Percentiles rank a stretch among this genome's conserved stretches.
Evolutionary conservation across 2,113 vertebrate species (phyloP).

Genomic region (Neotoma lepida): DNA sequence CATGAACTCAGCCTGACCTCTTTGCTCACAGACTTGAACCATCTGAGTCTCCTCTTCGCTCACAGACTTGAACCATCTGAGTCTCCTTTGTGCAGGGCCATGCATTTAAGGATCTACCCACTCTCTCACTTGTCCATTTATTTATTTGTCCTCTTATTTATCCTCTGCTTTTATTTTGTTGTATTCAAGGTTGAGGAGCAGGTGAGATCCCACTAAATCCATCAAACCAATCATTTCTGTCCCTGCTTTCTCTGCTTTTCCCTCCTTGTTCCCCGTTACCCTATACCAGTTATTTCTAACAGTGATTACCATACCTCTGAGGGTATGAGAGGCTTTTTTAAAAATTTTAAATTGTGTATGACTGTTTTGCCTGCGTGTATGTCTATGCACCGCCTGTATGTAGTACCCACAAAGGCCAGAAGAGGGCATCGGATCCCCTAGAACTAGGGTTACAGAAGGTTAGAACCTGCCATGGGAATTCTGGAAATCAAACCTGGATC

Average conservation of each 20-base stretch:
- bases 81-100: constrained; percentile 5
- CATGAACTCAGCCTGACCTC: background rate
- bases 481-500: background rate
- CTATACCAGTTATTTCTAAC: background rate
- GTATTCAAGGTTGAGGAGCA: background rate
- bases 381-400: background rate
- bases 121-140: background rate
- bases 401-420: background rate
- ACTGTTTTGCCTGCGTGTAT: background rate
- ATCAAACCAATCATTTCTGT: constrained; percentile 15
- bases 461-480: background rate
- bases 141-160: background rate
- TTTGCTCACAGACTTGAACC: background rate
- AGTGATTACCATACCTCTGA: background rate
- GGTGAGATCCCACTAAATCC: background rate
- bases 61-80: background rate
- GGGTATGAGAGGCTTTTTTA: background rate
- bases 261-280: background rate
- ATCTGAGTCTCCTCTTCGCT: background rate
- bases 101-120: background rate
- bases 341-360: background rate
- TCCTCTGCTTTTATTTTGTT: constrained; percentile 44
- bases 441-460: background rate
- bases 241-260: background rate
- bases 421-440: background rate